A percentile compares a stretch with the other conserved stretches of the same genome.
Conservation (phyloP, 1,140 invertebrate genomes). For the Drosophila yakuba region DNA sequence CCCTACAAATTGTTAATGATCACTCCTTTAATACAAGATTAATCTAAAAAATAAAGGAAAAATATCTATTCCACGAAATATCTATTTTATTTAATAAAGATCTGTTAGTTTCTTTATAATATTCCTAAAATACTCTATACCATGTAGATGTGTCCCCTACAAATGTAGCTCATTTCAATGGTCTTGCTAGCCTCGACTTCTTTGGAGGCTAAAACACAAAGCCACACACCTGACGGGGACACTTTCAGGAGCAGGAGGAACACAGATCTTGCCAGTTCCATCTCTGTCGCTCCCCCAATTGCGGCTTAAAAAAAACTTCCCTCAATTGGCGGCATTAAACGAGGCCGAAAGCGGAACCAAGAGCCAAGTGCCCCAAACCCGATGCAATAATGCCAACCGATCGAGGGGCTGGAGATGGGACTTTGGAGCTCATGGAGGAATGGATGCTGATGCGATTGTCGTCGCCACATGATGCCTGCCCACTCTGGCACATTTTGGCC, state of each 20-base stretch:
- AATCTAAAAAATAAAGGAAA: no score
- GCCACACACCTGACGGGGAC: conserved; percentile 39
- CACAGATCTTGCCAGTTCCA: conserved; percentile 37
- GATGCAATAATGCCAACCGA: conserved; percentile 35
- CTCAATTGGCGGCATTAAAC: conserved; percentile 78
- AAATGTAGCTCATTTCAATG: conserved; percentile 7
- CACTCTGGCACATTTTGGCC: conserved; percentile 77
- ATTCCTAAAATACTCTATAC: no score
- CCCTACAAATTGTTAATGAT: conserved; percentile 7
- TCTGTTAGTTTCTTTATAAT: no score
- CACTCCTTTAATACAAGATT: no score
- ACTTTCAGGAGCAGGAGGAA: conserved; percentile 30
- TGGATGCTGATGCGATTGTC: conserved; percentile 39
- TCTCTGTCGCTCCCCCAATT: conserved; percentile 52
- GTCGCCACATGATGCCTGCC: conserved; percentile 76
- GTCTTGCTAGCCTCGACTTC: conserved; percentile 2
- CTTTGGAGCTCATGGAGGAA: not conserved
- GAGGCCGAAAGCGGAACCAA: conserved; percentile 53
- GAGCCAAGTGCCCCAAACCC: conserved; percentile 17
- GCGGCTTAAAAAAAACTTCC: conserved; percentile 47
- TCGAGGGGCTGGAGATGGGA: not conserved
- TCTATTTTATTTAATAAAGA: no score
- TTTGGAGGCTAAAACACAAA: not conserved
- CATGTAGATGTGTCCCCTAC: no score
- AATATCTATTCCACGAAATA: no score